These are phyloP conservation scores for Chrysomela aeneicollis DNA, from an alignment of 2,888 invertebrate species.

Conservation along the genomic window DNA sequence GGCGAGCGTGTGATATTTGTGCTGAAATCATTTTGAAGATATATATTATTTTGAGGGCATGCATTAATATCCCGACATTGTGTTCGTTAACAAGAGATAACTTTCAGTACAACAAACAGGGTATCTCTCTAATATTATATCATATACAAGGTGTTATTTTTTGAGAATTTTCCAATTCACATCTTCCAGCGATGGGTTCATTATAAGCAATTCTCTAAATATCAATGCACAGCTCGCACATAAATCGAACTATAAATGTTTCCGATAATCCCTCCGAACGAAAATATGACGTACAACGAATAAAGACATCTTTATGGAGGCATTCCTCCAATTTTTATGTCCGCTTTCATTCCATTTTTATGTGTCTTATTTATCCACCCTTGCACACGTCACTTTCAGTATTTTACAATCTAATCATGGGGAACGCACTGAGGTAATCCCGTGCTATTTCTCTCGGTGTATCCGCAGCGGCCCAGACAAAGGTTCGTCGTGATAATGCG, in stretches of 20 bases:
- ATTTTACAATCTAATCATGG: conserved; percentile 67
- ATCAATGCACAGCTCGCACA: background rate
- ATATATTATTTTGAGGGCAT: no score
- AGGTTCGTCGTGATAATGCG: conserved; percentile 32
- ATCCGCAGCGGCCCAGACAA: conserved; percentile 51
- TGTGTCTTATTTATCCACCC: conserved; percentile 64
- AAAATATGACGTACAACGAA: conserved; percentile 28
- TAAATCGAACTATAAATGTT: conserved; percentile 25
- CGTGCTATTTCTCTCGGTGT: conserved; percentile 63
- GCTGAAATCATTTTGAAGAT: no score
- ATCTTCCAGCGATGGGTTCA: no score
- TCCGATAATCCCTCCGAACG: conserved; percentile 29
- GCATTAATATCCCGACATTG: no score
- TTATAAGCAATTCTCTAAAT: background rate
- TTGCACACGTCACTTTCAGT: conserved; percentile 64
- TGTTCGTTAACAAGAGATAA: no score
- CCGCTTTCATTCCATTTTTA: conserved; percentile 63
- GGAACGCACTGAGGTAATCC: conserved; percentile 64
- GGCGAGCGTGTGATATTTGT: no score
- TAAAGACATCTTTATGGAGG: conserved; percentile 56
- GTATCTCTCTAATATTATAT: no score
- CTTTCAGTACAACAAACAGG: no score
- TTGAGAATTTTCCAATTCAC: no score
- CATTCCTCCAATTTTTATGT: conserved; percentile 63
- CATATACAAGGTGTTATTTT: no score